A percentile compares a stretch with the other conserved stretches of the same genome.
These are phyloP conservation scores for Parambassis ranga DNA, from an alignment of 2,797 vertebrate species.

Conservation along the genomic window DNA sequence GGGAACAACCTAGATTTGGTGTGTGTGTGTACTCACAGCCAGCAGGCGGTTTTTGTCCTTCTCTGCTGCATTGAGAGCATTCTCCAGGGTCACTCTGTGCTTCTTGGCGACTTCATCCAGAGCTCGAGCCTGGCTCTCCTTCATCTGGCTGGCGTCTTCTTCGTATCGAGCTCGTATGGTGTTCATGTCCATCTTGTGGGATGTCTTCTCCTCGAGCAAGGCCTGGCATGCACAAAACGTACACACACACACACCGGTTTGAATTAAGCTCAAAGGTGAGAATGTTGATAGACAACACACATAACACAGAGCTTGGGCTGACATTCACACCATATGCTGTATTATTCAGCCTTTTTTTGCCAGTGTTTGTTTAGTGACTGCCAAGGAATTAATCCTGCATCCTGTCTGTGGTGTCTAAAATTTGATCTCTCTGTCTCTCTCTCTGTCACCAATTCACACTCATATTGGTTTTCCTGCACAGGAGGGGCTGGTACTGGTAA, in stretches of 20 bases:
- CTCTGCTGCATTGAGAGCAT: slow-evolving; percentile 81
- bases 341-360: slow-evolving; percentile 27
- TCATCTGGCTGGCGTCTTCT: slow-evolving; percentile 89
- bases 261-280: neutral
- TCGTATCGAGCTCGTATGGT: slow-evolving; percentile 85
- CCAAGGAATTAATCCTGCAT: slow-evolving; percentile 12
- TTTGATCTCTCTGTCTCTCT: neutral
- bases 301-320: neutral
- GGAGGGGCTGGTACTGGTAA: too few species aligned
- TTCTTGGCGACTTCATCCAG: slow-evolving; percentile 93
- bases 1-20: too few species aligned
- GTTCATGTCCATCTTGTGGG: slow-evolving; percentile 91
- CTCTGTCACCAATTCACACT: neutral
- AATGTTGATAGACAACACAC: neutral
- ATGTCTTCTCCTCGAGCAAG: slow-evolving; percentile 89
- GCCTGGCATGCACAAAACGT: slow-evolving; percentile 72
- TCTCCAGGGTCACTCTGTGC: slow-evolving; percentile 89
- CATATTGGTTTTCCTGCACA: neutral
- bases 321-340: slow-evolving; percentile 29
- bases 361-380: slow-evolving; percentile 17
- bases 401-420: neutral
- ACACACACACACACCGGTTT: neutral
- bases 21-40: slow-evolving; percentile 76
- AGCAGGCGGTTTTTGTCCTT: slow-evolving; percentile 92
- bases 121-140: slow-evolving; percentile 88